phyloP scores from a whole-genome alignment of 2,888 invertebrate genomes.

The Hartigia nigra region DNA sequence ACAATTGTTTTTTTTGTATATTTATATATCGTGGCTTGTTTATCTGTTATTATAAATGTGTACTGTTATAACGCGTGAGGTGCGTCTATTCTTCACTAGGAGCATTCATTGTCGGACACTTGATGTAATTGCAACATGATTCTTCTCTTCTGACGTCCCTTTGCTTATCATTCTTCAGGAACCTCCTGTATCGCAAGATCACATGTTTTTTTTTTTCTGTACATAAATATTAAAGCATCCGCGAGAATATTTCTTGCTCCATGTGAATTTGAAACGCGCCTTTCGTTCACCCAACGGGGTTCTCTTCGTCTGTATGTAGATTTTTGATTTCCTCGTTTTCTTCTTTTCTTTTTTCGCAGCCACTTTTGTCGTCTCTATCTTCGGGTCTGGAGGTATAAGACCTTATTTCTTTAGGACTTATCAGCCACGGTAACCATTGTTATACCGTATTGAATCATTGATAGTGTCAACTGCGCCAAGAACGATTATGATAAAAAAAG shows the following conservation, averaged over 20 bases:
- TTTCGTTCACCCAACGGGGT: not conserved
- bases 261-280: not conserved
- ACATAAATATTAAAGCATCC: not conserved
- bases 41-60: slow-evolving; percentile 16
- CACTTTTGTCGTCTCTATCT: not conserved
- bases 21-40: slow-evolving; percentile 36
- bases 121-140: not conserved
- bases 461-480: not conserved
- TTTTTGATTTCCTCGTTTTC: not conserved
- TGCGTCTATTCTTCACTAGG: not conserved
- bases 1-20: slow-evolving; percentile 41
- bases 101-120: not conserved
- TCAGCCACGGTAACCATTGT: not conserved
- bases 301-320: not conserved
- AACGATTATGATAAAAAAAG: not conserved
- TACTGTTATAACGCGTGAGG: not conserved
- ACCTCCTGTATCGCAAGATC: not conserved
- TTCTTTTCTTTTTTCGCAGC: not conserved
- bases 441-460: not conserved
- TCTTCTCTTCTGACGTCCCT: not conserved
- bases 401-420: not conserved
- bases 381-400: not conserved
- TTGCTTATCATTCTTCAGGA: not conserved
- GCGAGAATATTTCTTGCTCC: not conserved
- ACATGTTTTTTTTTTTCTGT: not conserved